These are phyloP conservation scores for Aphaenogaster floridana DNA, from an alignment of 1,140 invertebrate genomes.

Conservation along the genomic window DNA sequence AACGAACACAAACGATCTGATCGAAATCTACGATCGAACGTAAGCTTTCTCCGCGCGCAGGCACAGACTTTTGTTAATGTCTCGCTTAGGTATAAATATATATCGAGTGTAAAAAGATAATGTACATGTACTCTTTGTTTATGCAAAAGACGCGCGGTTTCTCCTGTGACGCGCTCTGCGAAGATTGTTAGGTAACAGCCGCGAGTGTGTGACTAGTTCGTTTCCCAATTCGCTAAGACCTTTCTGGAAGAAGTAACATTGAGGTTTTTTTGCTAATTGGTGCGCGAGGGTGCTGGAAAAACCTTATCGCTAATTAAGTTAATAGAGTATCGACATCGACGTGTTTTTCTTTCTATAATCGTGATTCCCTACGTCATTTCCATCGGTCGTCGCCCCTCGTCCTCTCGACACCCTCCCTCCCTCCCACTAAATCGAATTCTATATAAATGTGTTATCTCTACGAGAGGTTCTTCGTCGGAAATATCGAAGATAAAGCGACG, in stretches of 20 bases:
- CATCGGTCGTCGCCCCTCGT: background rate
- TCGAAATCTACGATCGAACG: slow-evolving; percentile 19
- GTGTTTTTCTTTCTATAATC: slow-evolving; percentile 30
- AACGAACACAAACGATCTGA: slow-evolving; percentile 32
- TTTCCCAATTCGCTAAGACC: slow-evolving; percentile 30
- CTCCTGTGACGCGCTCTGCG: slow-evolving; percentile 59
- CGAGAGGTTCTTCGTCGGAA: slow-evolving; percentile 24
- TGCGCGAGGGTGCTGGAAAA: slow-evolving; percentile 75
- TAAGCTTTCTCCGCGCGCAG: slow-evolving; percentile 54
- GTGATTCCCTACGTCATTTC: background rate
- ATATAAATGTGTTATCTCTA: slow-evolving; percentile 41
- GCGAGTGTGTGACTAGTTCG: slow-evolving; percentile 16
- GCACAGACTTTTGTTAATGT: slow-evolving; percentile 64
- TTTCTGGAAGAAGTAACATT: slow-evolving; percentile 73
- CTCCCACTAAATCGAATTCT: slow-evolving; percentile 21
- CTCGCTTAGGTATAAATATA: slow-evolving; percentile 75
- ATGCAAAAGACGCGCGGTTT: slow-evolving; percentile 75
- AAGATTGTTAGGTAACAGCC: slow-evolving; percentile 68
- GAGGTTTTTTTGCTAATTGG: slow-evolving; percentile 57
- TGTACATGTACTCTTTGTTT: slow-evolving; percentile 74
- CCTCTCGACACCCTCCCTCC: background rate
- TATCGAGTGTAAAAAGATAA: slow-evolving; percentile 79
- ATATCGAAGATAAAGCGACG: slow-evolving; percentile 18
- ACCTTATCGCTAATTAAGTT: slow-evolving; percentile 64
- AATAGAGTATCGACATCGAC: slow-evolving; percentile 63